These are phyloP conservation scores for Abscondita cerata DNA, from an alignment of 2,888 invertebrate genomes.

Conservation along the genomic window DNA sequence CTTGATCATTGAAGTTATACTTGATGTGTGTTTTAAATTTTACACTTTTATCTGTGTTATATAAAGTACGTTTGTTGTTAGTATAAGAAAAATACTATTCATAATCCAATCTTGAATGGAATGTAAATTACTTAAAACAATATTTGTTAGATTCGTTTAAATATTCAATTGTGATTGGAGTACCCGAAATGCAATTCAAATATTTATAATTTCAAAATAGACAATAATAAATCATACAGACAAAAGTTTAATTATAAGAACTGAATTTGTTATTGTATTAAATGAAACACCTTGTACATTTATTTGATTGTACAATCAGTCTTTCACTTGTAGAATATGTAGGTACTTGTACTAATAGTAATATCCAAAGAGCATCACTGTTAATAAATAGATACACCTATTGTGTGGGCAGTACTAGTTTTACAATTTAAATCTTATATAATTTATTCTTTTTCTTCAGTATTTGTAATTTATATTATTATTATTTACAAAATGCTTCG, in stretches of 20 bases:
- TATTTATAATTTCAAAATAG: conserved; percentile 4
- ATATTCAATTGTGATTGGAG: neutral
- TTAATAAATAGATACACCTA: conserved; percentile 1
- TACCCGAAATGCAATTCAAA: neutral
- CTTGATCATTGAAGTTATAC: conserved; percentile 27
- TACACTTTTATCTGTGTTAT: conserved; percentile 35
- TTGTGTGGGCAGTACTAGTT: conserved; percentile 1
- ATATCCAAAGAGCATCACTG: neutral
- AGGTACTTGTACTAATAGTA: conserved; percentile 3
- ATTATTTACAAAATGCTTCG: too few relatives aligned
- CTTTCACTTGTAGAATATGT: conserved; percentile 5
- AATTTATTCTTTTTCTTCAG: neutral
- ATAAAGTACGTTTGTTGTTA: conserved; percentile 32
- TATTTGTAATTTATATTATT: neutral
- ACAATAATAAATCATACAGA: neutral
- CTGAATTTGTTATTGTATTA: neutral
- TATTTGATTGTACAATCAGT: neutral
- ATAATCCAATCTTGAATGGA: conserved; percentile 2
- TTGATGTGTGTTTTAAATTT: conserved; percentile 33
- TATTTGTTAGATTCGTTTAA: neutral
- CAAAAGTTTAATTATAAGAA: neutral
- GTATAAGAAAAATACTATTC: conserved; percentile 23
- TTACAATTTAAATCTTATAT: too few relatives aligned
- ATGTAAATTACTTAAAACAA: neutral
- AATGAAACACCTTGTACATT: conserved; percentile 1